A percentile compares a stretch with the other conserved stretches of the same genome.
phyloP scores from a whole-genome alignment of 2,113 vertebrate species.

The Hypomesus transpacificus region DNA sequence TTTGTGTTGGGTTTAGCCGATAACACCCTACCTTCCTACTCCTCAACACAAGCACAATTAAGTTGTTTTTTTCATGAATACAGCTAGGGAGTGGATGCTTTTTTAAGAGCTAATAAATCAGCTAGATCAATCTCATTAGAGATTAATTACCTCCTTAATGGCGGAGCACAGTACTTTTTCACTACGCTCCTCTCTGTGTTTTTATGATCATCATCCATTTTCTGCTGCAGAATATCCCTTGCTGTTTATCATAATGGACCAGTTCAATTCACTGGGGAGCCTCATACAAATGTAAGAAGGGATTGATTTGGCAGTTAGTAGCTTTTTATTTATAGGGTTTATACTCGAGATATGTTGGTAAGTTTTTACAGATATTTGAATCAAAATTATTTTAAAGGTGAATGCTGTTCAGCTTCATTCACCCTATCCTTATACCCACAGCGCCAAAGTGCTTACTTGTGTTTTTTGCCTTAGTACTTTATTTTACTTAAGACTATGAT shows the following conservation, averaged over 20 bases:
- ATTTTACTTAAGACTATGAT: too few relatives aligned
- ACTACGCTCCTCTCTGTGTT: constrained; percentile 29
- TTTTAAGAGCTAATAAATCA: constrained; percentile 47
- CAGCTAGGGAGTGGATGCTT: constrained; percentile 33
- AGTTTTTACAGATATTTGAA: not conserved
- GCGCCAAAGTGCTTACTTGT: not conserved
- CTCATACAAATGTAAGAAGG: not conserved
- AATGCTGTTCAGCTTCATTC: not conserved
- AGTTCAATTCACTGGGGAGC: constrained; percentile 8
- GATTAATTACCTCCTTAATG: constrained; percentile 50
- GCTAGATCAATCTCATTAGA: constrained; percentile 46
- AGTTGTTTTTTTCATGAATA: constrained; percentile 33
- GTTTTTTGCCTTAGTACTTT: not conserved
- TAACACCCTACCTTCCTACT: constrained; percentile 26
- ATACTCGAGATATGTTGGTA: not conserved
- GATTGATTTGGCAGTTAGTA: constrained; percentile 5
- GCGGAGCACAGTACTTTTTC: constrained; percentile 30
- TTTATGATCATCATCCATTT: constrained; percentile 41
- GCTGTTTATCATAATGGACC: constrained; percentile 20
- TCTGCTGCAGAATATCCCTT: constrained; percentile 25
- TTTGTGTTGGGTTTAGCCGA: not conserved
- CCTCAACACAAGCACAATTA: constrained; percentile 51
- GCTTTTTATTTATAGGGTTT: constrained; percentile 1
- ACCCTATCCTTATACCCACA: not conserved
- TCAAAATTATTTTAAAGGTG: not conserved